Percentiles rank a stretch among this genome's conserved stretches.
Evolutionary conservation across 2,113 vertebrate genomes (phyloP).

Genomic region (Cairina moschata): DNA sequence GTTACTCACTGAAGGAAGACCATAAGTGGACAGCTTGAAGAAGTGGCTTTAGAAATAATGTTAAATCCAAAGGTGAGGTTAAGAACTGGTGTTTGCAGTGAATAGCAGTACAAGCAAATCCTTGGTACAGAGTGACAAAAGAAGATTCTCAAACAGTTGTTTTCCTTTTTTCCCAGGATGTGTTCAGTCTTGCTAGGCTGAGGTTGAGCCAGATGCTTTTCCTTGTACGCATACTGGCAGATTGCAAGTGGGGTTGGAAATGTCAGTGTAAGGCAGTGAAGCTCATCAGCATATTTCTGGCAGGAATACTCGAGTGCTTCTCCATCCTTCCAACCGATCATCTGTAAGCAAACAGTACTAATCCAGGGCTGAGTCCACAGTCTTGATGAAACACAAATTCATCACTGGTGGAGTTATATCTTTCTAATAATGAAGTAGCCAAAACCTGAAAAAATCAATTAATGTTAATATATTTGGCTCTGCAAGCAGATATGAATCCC

Average conservation of each 20-base stretch:
- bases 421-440: neutral
- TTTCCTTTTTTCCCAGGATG: neutral
- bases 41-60: neutral
- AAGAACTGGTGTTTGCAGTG: neutral
- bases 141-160: neutral
- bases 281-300: slow-evolving; percentile 38
- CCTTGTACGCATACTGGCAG: neutral
- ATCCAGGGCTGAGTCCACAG: neutral
- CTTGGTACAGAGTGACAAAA: neutral
- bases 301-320: neutral
- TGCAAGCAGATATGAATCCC: neutral
- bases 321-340: slow-evolving; percentile 15
- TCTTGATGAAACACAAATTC: neutral
- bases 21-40: neutral
- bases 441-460: neutral
- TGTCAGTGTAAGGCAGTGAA: neutral
- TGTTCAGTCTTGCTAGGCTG: neutral
- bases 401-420: neutral
- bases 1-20: neutral
- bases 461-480: neutral
- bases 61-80: neutral
- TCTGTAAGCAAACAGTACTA: slow-evolving; percentile 9
- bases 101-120: neutral
- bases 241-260: neutral
- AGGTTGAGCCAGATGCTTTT: neutral